Base-by-base conservation (phyloP, 37 sponge, comb jelly and placozoan species). In the Halisarca cf. caerulea region DNA sequence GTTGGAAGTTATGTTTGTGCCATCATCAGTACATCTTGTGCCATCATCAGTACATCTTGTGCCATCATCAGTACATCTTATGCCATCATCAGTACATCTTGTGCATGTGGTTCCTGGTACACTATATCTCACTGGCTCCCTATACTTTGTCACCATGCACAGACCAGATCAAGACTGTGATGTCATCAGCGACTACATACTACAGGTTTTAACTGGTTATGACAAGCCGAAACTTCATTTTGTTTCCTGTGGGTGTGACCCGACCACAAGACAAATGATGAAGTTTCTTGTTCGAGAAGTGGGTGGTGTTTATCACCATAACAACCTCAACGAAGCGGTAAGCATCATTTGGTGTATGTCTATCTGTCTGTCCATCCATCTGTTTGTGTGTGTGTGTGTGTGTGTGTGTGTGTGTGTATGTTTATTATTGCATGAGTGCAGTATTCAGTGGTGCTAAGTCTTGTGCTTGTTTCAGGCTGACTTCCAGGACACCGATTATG, bases 161-260 rank as follows among this genome's bases (percentile, higher is more conserved):
- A 74, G 77, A 15, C 77, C 77, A n/a, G 45, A 74, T 7, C 45
- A 74, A 40, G 77, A 74, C 8, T 37, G 24, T n/a, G 25, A 43
- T 1, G 25, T 74, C 25, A 41, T 43, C 3, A 25, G 18, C 11
- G 77, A 74, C 25, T 41, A 40, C 41, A n/a, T 74, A 6, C 45
- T 74, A 37, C 77, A 74, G 25, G 40, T 37, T 39, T 9, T 74
- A 44, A 37, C 36, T 37, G 77, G 77, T 9, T 37, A 74, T 39
- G 24, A n/a, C 42, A 74, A 7, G 77, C 77, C 77, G 8, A 37
- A 74, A 23, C 45, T 74, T 1, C 77, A 74, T 23, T 74, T 74
- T 74, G 77, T 74, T 20, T 74, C 77, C 42, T 74, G 32, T 74
- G 77, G 77, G 2, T 74, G 45, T 74, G 77, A 74, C 45, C 45